phyloP scores from a whole-genome alignment of 2,797 vertebrate species.

The Kryptopterus vitreolus region DNA sequence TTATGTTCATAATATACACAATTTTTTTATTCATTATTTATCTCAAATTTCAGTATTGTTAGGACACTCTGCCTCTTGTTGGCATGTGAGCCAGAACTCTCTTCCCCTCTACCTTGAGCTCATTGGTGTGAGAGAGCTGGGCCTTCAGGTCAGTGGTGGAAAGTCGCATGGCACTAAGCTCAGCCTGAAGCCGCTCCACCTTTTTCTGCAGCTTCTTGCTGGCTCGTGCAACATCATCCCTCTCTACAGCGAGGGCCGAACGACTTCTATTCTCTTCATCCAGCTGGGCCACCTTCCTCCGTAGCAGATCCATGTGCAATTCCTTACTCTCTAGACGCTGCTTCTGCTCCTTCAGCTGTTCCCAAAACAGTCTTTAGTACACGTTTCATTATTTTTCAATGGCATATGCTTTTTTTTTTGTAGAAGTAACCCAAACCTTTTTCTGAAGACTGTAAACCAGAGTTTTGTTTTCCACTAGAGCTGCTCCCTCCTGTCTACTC shows the following conservation, averaged over 20 bases:
- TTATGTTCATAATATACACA: background rate
- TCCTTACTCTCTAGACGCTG: slow-evolving; percentile 85
- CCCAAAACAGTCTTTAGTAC: slow-evolving; percentile 4
- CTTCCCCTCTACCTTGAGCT: slow-evolving; percentile 86
- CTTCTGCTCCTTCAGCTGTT: slow-evolving; percentile 84
- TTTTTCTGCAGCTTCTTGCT: slow-evolving; percentile 80
- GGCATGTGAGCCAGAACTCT: slow-evolving; percentile 46
- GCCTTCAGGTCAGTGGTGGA: slow-evolving; percentile 82
- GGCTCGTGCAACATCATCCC: slow-evolving; percentile 75
- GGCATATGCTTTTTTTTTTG: background rate
- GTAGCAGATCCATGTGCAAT: slow-evolving; percentile 83
- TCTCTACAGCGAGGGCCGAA: slow-evolving; percentile 71
- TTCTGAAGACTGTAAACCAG: slow-evolving; percentile 79
- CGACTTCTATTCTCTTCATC: slow-evolving; percentile 82
- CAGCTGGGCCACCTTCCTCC: slow-evolving; percentile 83
- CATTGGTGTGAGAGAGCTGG: slow-evolving; percentile 80
- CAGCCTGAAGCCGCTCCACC: slow-evolving; percentile 81
- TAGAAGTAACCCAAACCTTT: slow-evolving; percentile 76
- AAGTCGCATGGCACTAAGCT: slow-evolving; percentile 74
- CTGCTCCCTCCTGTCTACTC: slow-evolving; percentile 77
- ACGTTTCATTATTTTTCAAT: background rate
- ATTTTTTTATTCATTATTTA: background rate
- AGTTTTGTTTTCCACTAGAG: slow-evolving; percentile 83
- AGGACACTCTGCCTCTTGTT: slow-evolving; percentile 58
- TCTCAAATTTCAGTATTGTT: slow-evolving; percentile 10